phyloP scores from a whole-genome alignment of 2,113 vertebrate genomes.

The Halcyon senegalensis region DNA sequence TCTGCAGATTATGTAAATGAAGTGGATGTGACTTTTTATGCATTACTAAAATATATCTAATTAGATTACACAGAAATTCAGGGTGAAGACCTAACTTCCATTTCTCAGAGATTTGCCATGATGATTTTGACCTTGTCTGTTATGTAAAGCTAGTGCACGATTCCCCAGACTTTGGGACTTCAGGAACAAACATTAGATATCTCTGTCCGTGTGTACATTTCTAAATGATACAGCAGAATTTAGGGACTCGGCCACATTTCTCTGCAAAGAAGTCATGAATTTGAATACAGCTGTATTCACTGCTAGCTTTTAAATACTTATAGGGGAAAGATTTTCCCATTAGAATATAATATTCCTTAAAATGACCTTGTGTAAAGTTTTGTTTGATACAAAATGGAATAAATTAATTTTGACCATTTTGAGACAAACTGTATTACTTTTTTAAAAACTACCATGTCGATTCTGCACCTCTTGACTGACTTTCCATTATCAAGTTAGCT shows the following conservation, averaged over 20 bases:
- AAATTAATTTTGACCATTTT: not conserved
- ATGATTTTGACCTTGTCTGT: not conserved
- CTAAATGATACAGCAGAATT: not conserved
- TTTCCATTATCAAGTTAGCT: not conserved
- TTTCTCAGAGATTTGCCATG: not conserved
- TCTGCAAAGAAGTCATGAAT: not conserved
- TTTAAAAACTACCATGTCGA: not conserved
- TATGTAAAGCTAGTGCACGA: not conserved
- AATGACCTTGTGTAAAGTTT: not conserved
- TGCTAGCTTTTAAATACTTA: not conserved
- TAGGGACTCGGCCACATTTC: not conserved
- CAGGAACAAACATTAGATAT: not conserved
- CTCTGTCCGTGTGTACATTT: not conserved
- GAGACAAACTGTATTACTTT: not conserved
- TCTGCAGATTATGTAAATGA: not conserved
- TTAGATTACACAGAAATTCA: not conserved
- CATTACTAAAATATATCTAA: not conserved
- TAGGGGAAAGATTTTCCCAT: not conserved
- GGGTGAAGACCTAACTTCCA: not conserved
- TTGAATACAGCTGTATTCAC: not conserved
- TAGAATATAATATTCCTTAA: not conserved
- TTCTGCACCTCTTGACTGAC: not conserved
- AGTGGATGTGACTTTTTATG: not conserved
- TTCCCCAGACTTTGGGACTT: not conserved
- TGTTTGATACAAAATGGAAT: not conserved